Percentiles rank a stretch among this genome's conserved stretches.
These are phyloP conservation scores for Drosophila hamatofila DNA, from an alignment of 2,888 invertebrate genomes.

Conservation along the genomic window DNA sequence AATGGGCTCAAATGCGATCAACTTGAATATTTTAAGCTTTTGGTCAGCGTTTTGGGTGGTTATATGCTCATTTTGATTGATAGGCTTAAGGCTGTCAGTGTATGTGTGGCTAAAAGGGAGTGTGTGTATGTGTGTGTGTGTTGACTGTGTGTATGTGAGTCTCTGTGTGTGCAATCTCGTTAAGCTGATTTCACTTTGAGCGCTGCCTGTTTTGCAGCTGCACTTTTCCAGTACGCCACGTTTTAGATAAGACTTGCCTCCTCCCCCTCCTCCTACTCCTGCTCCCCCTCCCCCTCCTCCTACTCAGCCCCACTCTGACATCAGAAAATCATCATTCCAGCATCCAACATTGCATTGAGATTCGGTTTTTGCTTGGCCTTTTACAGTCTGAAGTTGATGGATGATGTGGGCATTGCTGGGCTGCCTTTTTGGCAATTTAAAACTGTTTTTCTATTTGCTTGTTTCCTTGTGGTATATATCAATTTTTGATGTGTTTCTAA, in stretches of 20 bases:
- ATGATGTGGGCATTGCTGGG: constrained; percentile 43
- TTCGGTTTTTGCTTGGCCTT: constrained; percentile 34
- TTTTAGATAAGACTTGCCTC: constrained; percentile 49
- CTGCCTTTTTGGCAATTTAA: constrained; percentile 23
- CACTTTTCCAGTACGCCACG: constrained; percentile 43
- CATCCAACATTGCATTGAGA: constrained; percentile 46
- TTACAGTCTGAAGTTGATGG: constrained; percentile 56
- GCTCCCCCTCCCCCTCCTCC: neutral
- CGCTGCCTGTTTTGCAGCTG: constrained; percentile 33
- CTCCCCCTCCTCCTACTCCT: neutral
- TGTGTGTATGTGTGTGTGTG: neutral
- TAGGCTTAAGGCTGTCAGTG: constrained; percentile 57
- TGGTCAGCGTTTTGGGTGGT: constrained; percentile 59
- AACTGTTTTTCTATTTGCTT: constrained; percentile 21
- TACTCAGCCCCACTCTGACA: neutral
- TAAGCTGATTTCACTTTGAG: constrained; percentile 61
- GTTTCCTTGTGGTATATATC: constrained; percentile 15
- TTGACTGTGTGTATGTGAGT: constrained; percentile 5
- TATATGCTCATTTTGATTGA: constrained; percentile 70
- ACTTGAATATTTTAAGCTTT: constrained; percentile 62
- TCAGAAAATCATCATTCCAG: constrained; percentile 8
- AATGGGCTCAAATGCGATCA: constrained; percentile 66
- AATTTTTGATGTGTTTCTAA: constrained; percentile 37
- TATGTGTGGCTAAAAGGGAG: too few relatives aligned
- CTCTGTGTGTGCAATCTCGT: constrained; percentile 31